These are phyloP conservation scores for Ophioninae sp. DNA, from an alignment of 2,888 invertebrate genomes.

Conservation along the genomic window DNA sequence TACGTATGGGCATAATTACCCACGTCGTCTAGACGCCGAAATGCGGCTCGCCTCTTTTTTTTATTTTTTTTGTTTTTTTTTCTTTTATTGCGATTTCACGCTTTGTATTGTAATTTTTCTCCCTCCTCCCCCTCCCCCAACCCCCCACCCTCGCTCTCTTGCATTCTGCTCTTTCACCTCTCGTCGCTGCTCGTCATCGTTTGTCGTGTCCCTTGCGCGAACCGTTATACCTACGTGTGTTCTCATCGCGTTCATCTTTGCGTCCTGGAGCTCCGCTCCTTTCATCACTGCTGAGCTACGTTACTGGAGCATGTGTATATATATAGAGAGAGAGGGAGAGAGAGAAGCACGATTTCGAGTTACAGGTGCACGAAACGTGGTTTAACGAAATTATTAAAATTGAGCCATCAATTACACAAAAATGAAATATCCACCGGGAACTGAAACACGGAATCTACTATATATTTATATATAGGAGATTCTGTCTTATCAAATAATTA, in stretches of 20 bases:
- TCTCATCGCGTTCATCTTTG: conserved; percentile 71
- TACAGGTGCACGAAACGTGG: conserved; percentile 45
- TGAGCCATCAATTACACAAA: background rate
- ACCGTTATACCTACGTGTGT: conserved; percentile 72
- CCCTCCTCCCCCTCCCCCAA: background rate
- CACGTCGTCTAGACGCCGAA: conserved; percentile 56
- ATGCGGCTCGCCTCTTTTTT: conserved; percentile 31
- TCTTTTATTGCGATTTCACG: conserved; percentile 12
- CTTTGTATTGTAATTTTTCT: conserved; percentile 30
- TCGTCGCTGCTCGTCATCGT: conserved; percentile 44
- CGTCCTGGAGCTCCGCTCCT: conserved; percentile 63
- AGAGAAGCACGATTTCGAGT: conserved; percentile 1
- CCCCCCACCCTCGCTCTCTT: background rate
- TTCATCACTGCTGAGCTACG: conserved; percentile 37
- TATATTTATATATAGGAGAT: background rate
- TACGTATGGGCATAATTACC: conserved; percentile 33
- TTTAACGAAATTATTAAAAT: background rate
- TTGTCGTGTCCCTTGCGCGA: conserved; percentile 48
- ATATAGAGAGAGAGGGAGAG: background rate
- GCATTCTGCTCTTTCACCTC: conserved; percentile 52
- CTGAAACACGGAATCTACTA: background rate
- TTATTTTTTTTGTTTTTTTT: conserved; percentile 27
- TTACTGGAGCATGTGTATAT: conserved; percentile 22
- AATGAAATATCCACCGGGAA: background rate
- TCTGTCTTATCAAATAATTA: background rate